Evolutionary conservation across 2,888 invertebrate genomes (phyloP).

Genomic region (Melangyna quadrimaculata): DNA sequence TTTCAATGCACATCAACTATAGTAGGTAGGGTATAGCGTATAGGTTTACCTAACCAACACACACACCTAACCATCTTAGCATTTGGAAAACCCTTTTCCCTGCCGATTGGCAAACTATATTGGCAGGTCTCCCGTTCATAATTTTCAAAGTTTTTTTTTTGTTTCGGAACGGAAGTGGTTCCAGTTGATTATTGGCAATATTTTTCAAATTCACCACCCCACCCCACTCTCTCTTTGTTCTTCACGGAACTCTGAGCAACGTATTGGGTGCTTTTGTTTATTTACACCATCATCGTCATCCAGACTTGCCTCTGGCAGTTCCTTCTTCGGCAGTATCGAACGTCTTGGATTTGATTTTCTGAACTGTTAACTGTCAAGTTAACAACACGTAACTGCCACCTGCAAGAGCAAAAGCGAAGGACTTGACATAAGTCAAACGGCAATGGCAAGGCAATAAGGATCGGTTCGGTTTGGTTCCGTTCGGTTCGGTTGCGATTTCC

Average conservation of each 20-base stretch:
- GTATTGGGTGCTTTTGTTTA: constrained; percentile 42
- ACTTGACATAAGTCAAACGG: constrained; percentile 37
- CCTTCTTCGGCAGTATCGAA: constrained; percentile 5
- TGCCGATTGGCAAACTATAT: constrained; percentile 45
- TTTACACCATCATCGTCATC: constrained; percentile 44
- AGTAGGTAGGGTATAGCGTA: too few species aligned
- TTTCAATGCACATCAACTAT: neutral
- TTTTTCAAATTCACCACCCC: constrained; percentile 9
- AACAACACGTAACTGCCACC: constrained; percentile 26
- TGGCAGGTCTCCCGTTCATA: constrained; percentile 60
- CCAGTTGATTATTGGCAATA: constrained; percentile 68
- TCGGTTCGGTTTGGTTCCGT: constrained; percentile 12
- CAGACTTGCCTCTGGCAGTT: constrained; percentile 4
- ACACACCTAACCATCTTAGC: neutral
- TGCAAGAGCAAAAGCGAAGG: neutral
- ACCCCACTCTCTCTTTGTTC: neutral
- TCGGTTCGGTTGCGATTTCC: constrained; percentile 37
- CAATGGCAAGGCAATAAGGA: constrained; percentile 30
- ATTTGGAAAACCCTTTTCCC: constrained; percentile 28
- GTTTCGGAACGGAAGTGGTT: constrained; percentile 63
- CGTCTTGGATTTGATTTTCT: constrained; percentile 38
- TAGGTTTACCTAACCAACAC: neutral
- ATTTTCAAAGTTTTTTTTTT: constrained; percentile 48
- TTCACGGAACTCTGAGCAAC: neutral
- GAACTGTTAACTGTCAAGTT: constrained; percentile 56